phyloP scores from a whole-genome alignment of 2,797 vertebrate species.

The Melanotaenia nigrans region DNA sequence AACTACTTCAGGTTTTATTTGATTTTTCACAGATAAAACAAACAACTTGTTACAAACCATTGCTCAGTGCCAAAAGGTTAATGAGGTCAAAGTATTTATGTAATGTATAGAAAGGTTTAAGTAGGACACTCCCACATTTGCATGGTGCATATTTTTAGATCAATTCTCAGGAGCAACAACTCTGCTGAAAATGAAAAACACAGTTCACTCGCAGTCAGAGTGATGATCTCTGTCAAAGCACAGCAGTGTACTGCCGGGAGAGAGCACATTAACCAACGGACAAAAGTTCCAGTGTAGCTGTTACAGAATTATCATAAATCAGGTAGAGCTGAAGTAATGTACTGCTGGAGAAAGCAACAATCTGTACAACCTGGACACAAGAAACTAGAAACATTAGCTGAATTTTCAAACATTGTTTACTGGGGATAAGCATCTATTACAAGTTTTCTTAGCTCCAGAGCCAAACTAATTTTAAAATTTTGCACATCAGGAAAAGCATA shows the following conservation, averaged over 20 bases:
- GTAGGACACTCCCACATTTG: slow-evolving; percentile 11
- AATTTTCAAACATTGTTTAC: not conserved
- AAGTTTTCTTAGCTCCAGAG: slow-evolving; percentile 2
- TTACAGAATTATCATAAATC: slow-evolving; percentile 27
- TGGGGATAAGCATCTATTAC: not conserved
- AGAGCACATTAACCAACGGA: slow-evolving; percentile 13
- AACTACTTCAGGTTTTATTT: not conserved
- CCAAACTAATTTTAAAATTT: not conserved
- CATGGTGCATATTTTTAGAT: slow-evolving; percentile 2
- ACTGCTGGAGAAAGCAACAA: slow-evolving; percentile 11
- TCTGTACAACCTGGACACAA: not conserved
- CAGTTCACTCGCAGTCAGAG: slow-evolving; percentile 24
- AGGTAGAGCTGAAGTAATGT: slow-evolving; percentile 10
- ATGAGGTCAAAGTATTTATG: slow-evolving; percentile 1
- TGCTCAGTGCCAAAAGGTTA: not conserved
- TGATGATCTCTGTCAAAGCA: slow-evolving; percentile 14
- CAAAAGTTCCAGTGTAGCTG: slow-evolving; percentile 10
- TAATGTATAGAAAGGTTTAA: slow-evolving; percentile 5
- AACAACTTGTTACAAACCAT: not conserved
- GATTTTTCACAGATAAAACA: not conserved
- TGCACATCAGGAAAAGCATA: not conserved
- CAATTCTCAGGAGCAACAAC: slow-evolving; percentile 14
- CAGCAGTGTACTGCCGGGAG: slow-evolving; percentile 6
- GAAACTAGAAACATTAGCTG: not conserved
- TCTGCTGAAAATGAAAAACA: slow-evolving; percentile 26